Evolutionary conservation across 2,888 invertebrate genomes (phyloP), one percentile per base, ranked within the genome.

Genomic region (Zygogramma bicolorata): DNA sequence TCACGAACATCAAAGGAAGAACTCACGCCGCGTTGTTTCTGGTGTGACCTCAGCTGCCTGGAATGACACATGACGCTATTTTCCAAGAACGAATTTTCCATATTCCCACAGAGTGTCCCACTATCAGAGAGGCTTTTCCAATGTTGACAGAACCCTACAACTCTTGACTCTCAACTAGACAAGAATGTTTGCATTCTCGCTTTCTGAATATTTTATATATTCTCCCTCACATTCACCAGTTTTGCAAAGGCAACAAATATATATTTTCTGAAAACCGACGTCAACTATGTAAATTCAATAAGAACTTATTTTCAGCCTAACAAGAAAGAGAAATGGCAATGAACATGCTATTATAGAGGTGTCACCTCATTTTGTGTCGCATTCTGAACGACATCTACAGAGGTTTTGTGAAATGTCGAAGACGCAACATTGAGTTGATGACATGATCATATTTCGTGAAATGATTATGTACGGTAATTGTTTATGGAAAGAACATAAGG

Each of bases 121-220:
- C 62, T 38, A 62, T 62, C 68, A 53, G 53, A 62, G 57, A 61
- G 68, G 61, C 53, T 59, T 58, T 61, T 49, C 61, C 60, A 68
- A 57, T 68, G 68, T 68, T 68, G 68, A 68, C 68, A 68, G 62
- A 68, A 61, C 68, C 57, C 68, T 68, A 62, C 68, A 68, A 68
- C 59, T 68, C 20, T 61, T 68, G 68, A 68, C 68, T 68, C 61
- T 53, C 57, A 62, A 40, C 62, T 68, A 34, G 46, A 57, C 59
- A 61, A 62, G 29, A 53, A 68, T 68, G 31, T 68, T 68, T 68
- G 53, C 68, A 40, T 53, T 68, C 29, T 27, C 62, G 38, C 62
- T 49, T 61, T 67, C 53, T 53, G 68, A 68, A 68, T 68, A 68
- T 68, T 62, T 68, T 68, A 68, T 61, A 68, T 62, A 15, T 53